phyloP scores from a whole-genome alignment of 2,888 invertebrate species.

The Meiosimyza decipiens region DNA sequence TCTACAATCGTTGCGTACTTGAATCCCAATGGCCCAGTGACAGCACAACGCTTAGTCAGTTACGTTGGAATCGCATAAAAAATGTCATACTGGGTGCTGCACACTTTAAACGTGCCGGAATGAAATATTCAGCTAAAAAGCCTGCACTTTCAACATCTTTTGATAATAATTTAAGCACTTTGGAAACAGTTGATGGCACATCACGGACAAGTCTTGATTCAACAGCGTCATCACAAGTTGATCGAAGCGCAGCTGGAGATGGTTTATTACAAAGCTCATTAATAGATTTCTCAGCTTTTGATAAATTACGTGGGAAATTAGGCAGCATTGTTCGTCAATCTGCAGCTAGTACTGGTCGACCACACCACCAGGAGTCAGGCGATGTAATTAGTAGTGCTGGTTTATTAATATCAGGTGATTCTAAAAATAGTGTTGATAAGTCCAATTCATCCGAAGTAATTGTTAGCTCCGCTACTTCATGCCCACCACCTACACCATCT shows the following conservation, averaged over 20 bases:
- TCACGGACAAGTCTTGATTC: slow-evolving; percentile 66
- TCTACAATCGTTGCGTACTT: slow-evolving; percentile 83
- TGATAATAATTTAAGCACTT: slow-evolving; percentile 64
- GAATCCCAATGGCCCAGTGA: slow-evolving; percentile 96
- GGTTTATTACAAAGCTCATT: slow-evolving; percentile 47
- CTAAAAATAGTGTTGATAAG: slow-evolving; percentile 46
- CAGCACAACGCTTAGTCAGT: slow-evolving; percentile 77
- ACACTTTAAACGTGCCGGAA: slow-evolving; percentile 85
- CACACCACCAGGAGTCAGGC: slow-evolving; percentile 52
- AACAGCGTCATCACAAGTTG: slow-evolving; percentile 54
- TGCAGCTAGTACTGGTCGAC: slow-evolving; percentile 47
- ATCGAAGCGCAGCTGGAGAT: slow-evolving; percentile 48
- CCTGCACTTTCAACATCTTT: slow-evolving; percentile 59
- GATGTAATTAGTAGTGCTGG: slow-evolving; percentile 69
- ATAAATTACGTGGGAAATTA: slow-evolving; percentile 71
- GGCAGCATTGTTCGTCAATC: slow-evolving; percentile 75
- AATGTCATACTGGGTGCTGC: slow-evolving; percentile 92
- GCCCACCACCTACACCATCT: slow-evolving; percentile 68
- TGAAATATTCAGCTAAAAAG: slow-evolving; percentile 70
- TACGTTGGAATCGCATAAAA: slow-evolving; percentile 93
- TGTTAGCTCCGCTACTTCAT: slow-evolving; percentile 31
- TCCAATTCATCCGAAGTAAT: not conserved
- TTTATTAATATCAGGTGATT: slow-evolving; percentile 68
- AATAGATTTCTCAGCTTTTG: slow-evolving; percentile 70
- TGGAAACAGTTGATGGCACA: slow-evolving; percentile 65